phyloP scores from a whole-genome alignment of 1,140 invertebrate genomes.

The Linepithema humile region DNA sequence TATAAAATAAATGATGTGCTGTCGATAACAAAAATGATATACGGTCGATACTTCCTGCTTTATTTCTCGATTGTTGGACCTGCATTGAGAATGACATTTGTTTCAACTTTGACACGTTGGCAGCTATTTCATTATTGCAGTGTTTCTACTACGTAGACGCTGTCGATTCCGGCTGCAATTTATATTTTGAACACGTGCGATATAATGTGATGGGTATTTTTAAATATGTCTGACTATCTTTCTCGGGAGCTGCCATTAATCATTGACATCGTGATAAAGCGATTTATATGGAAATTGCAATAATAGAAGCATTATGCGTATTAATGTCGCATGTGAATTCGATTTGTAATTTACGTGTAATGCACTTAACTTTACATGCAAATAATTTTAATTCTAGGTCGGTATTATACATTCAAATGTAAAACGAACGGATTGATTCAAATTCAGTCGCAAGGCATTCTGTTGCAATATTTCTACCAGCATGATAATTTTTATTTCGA shows the following conservation, averaged over 20 bases:
- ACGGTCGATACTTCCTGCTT: conserved; percentile 14
- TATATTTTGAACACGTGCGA: conserved; percentile 21
- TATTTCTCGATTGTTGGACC: conserved; percentile 15
- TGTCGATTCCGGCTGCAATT: conserved; percentile 22
- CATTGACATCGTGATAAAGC: conserved; percentile 1
- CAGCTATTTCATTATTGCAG: conserved; percentile 49
- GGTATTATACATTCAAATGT: conserved; percentile 39
- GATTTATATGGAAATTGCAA: conserved; percentile 38
- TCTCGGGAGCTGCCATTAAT: neutral
- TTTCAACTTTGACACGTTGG: conserved; percentile 26
- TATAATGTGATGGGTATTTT: conserved; percentile 3
- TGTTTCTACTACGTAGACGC: neutral
- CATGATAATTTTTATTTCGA: conserved; percentile 10
- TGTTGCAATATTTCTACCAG: neutral
- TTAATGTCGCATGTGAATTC: conserved; percentile 22
- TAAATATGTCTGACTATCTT: neutral
- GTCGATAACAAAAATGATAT: conserved; percentile 44
- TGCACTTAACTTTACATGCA: conserved; percentile 19
- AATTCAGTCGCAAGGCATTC: conserved; percentile 22
- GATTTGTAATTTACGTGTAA: conserved; percentile 35
- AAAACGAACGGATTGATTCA: neutral
- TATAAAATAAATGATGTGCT: conserved; percentile 19
- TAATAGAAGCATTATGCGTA: conserved; percentile 22
- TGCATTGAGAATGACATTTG: conserved; percentile 27
- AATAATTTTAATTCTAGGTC: conserved; percentile 31